Percentiles rank a stretch among this genome's conserved stretches.
These are phyloP conservation scores for Oscheius onirici DNA, from an alignment of 2,888 invertebrate species.

Conservation along the genomic window DNA sequence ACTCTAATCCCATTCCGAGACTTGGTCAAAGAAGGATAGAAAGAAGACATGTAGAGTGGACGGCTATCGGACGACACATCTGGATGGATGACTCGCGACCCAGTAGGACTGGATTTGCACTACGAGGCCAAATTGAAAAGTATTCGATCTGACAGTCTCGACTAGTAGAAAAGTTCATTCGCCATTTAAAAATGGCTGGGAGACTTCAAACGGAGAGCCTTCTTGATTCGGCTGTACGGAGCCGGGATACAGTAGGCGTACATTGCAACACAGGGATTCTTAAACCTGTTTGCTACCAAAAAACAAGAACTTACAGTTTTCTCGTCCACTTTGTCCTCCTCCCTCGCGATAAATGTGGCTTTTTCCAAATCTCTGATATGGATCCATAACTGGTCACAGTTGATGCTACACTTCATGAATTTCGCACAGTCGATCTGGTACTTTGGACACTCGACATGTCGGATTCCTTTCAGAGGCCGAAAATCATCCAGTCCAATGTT, in stretches of 20 bases:
- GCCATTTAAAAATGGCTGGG: too few relatives aligned
- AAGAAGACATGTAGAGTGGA: constrained; percentile 22
- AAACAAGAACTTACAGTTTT: too few relatives aligned
- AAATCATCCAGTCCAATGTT: constrained; percentile 12
- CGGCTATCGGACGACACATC: constrained; percentile 24
- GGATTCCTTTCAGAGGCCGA: background rate
- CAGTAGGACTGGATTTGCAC: constrained; percentile 5
- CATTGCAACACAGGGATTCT: constrained; percentile 14
- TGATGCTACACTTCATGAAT: constrained; percentile 6
- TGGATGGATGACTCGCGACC: constrained; percentile 20
- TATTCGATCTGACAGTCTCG: too few relatives aligned
- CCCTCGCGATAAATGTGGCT: background rate
- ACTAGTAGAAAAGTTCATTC: too few relatives aligned
- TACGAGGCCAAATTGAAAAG: background rate
- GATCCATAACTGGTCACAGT: background rate
- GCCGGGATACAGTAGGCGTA: constrained; percentile 15
- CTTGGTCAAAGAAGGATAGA: background rate
- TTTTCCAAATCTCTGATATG: background rate
- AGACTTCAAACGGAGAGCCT: too few relatives aligned
- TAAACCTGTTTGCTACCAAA: too few relatives aligned
- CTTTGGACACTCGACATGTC: background rate
- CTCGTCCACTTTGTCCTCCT: constrained; percentile 1
- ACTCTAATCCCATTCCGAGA: too few relatives aligned
- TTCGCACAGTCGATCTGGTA: background rate
- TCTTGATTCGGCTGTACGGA: background rate